A percentile compares a stretch with the other conserved stretches of the same genome.
These are phyloP conservation scores for Tetranychus piercei DNA, from an alignment of 2,888 invertebrate genomes.

Conservation along the genomic window DNA sequence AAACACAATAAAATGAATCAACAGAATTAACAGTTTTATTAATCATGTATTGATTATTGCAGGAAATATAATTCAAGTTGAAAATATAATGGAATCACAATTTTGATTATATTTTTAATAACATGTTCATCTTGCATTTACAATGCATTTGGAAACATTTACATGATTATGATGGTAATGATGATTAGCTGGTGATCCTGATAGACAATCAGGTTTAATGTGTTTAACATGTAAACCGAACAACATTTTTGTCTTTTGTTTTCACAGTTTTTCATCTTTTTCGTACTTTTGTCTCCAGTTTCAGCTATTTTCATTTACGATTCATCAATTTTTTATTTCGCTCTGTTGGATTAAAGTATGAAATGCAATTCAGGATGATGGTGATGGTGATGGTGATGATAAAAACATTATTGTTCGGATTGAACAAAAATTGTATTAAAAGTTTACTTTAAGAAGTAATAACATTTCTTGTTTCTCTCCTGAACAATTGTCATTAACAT, in stretches of 20 bases:
- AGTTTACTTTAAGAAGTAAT: too few relatives aligned
- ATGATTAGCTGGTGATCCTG: background rate
- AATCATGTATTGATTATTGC: background rate
- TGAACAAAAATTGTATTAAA: too few relatives aligned
- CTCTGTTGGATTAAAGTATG: background rate
- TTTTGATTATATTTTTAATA: background rate
- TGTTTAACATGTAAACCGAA: too few relatives aligned
- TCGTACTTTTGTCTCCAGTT: too few relatives aligned
- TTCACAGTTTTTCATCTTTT: too few relatives aligned
- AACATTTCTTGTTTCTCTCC: background rate
- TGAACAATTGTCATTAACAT: background rate
- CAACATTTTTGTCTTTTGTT: too few relatives aligned
- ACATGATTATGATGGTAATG: background rate
- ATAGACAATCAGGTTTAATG: background rate
- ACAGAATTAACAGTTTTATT: background rate
- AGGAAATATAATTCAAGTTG: background rate
- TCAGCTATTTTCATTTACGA: too few relatives aligned
- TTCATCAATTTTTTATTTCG: background rate
- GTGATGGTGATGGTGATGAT: background rate
- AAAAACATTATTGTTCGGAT: too few relatives aligned
- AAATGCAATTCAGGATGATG: background rate
- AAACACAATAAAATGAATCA: too few relatives aligned
- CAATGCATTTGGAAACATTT: background rate
- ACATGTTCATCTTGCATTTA: too few relatives aligned
- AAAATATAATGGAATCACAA: background rate